Evolutionary conservation across 1,140 invertebrate species (phyloP), one percentile per base, ranked within the genome.

Genomic region (Apis mellifera): DNA sequence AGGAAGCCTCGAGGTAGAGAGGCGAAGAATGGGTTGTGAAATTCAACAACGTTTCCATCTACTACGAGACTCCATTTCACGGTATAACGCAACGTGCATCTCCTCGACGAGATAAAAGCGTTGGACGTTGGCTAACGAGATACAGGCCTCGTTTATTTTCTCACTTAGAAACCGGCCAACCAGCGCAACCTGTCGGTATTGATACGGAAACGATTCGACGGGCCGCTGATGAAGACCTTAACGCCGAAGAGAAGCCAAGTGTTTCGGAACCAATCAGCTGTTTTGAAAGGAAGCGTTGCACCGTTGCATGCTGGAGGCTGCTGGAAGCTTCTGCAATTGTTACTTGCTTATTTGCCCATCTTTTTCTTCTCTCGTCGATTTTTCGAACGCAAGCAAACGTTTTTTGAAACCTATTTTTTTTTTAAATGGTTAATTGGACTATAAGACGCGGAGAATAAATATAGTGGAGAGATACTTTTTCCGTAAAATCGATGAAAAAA

Each of bases 11-110:
- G 60, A 75, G 65, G 32, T 42, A 19, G 80, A 78, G 71, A 81
- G 74, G 32, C 75, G 59, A 42, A 42, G 65, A 73, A 76, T 84
- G 83, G 32, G 32, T 42, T 42, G 86, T 83, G 64, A 89, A 91
- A 90, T 91, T 86, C 87, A 91, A 91, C 90, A 84, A 88, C 89
- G 83, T 87, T 88, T 87, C 78, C 88, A 90, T 90, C 90, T 86
- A 89, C 90, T 86, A 89, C 84, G 82, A 86, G 90, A 88, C 88
- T 92, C 90, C 90, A 93, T 93, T 93, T 93, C 92, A 93, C 92
- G 92, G 88, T 92, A 89, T 92, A 91, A 93, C 89, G 86, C 83
- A 89, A 79, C 90, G 84, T 87, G 78, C 86, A 92, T 90, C 32
- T 42, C 88, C 91, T 82, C 88, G 86, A 65, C 82, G 62, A 84